phyloP scores from a whole-genome alignment of 2,888 invertebrate genomes.

The Sphinx pinastri region DNA sequence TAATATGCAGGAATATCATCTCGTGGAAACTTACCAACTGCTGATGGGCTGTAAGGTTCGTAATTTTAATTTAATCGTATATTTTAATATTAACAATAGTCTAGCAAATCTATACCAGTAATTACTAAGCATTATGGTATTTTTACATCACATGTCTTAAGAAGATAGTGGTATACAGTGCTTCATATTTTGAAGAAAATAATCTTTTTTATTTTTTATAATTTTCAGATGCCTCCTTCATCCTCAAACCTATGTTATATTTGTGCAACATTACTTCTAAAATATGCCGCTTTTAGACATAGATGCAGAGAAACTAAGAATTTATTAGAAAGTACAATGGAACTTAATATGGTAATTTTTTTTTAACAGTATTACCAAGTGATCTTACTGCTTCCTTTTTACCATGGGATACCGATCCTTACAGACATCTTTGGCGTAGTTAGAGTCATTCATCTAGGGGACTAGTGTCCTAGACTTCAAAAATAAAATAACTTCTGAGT shows the following conservation, averaged over 20 bases:
- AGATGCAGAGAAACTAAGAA: conserved; percentile 28
- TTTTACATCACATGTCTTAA: not conserved
- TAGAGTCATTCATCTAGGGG: too few species aligned
- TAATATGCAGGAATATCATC: not conserved
- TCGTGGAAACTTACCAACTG: not conserved
- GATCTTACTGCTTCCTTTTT: not conserved
- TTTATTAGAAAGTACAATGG: conserved; percentile 28
- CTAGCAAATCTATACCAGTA: too few species aligned
- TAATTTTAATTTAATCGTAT: not conserved
- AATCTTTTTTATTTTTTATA: not conserved
- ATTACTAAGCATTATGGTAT: too few species aligned
- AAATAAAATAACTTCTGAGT: too few species aligned
- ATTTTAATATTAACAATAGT: too few species aligned
- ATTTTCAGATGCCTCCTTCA: not conserved
- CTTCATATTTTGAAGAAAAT: not conserved
- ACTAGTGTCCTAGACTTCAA: too few species aligned
- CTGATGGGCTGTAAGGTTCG: not conserved
- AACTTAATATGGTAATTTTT: not conserved
- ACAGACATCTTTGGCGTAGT: too few species aligned
- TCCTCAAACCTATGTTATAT: not conserved
- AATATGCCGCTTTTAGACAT: conserved; percentile 34
- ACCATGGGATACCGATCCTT: too few species aligned
- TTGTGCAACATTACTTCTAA: conserved; percentile 29
- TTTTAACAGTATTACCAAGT: not conserved
- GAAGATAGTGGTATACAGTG: not conserved